These are phyloP conservation scores for Venturia canescens DNA, from an alignment of 1,140 invertebrate species.

Conservation along the genomic window DNA sequence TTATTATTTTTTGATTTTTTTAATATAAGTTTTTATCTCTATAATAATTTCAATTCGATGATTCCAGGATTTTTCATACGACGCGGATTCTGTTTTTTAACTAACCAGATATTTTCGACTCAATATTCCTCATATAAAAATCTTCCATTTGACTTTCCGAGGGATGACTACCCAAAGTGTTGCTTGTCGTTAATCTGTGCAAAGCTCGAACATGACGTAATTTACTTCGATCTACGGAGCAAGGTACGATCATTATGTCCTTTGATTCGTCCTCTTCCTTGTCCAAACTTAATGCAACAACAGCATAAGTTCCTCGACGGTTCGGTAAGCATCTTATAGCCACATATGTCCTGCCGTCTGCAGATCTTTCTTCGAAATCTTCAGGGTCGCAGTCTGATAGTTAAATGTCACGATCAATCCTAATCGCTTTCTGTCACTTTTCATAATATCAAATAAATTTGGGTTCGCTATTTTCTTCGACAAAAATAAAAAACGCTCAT, in stretches of 20 bases:
- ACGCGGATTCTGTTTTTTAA: not conserved
- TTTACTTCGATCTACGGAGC: slow-evolving; percentile 43
- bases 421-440: not conserved
- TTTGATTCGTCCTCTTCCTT: slow-evolving; percentile 65
- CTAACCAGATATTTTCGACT: slow-evolving; percentile 52
- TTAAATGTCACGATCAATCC: not conserved
- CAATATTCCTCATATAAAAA: slow-evolving; percentile 53
- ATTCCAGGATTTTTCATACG: no score
- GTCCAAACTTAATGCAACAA: slow-evolving; percentile 68
- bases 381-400: slow-evolving; percentile 56
- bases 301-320: slow-evolving; percentile 71
- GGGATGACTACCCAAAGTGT: slow-evolving; percentile 35
- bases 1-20: not conserved
- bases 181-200: slow-evolving; percentile 40
- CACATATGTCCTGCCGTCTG: slow-evolving; percentile 70
- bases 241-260: slow-evolving; percentile 44
- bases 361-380: slow-evolving; percentile 51
- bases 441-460: no score
- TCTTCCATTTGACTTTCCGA: slow-evolving; percentile 54
- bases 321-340: slow-evolving; percentile 70
- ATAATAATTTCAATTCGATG: no score
- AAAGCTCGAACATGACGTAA: slow-evolving; percentile 46
- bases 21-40: no score
- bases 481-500: no score
- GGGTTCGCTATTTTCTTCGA: no score